Conservation (phyloP, 2,113 vertebrate genomes). For the Irena cyanogastra region DNA sequence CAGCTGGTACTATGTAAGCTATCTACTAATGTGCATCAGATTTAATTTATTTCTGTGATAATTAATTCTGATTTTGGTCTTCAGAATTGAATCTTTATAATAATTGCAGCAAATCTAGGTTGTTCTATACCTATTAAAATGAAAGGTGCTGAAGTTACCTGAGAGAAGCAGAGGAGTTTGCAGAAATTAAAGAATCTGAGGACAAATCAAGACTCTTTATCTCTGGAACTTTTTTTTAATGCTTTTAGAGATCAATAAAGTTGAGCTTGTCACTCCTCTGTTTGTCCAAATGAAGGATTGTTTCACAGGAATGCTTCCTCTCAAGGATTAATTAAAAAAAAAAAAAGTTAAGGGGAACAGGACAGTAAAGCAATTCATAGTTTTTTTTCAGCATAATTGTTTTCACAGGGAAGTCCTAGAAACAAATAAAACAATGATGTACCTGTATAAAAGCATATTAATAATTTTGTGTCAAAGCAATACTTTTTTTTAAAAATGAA, state of each 20-base stretch:
- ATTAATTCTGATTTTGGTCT: conserved; percentile 14
- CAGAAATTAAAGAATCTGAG: not conserved
- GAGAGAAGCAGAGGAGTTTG: not conserved
- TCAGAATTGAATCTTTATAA: not conserved
- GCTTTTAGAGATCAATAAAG: not conserved
- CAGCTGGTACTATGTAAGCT: not conserved
- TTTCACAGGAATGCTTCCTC: not conserved
- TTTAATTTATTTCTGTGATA: not conserved
- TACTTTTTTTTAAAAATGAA: not conserved
- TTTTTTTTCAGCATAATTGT: not conserved
- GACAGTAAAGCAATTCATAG: not conserved
- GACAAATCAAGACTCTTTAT: not conserved
- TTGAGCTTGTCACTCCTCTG: not conserved
- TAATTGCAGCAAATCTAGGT: not conserved
- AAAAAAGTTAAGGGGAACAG: not conserved
- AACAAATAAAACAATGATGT: not conserved
- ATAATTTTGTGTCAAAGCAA: not conserved
- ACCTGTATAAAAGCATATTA: not conserved
- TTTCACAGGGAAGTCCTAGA: not conserved
- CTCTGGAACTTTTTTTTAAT: not conserved
- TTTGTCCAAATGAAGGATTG: not conserved
- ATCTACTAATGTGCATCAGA: not conserved
- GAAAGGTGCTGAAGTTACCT: not conserved
- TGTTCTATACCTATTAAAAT: not conserved
- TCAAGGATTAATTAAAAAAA: not conserved